phyloP scores from a whole-genome alignment of 2,797 vertebrate species.

The Coregonus sp. region DNA sequence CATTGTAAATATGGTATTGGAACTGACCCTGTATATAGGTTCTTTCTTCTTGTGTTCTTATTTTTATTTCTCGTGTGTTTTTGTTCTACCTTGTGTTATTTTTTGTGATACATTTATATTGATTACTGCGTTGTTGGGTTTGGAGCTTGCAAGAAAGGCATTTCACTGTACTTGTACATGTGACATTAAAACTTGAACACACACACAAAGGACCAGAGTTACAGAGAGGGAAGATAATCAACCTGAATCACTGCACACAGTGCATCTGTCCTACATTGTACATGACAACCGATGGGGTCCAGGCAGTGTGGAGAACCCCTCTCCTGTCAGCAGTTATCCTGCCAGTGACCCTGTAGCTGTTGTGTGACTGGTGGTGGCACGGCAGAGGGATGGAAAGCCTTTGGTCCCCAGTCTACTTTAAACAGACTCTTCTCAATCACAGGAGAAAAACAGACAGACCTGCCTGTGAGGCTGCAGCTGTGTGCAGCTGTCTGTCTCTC shows the following conservation, averaged over 20 bases:
- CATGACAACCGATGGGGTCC: neutral
- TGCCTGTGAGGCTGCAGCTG: conserved; percentile 25
- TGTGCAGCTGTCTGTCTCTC: neutral
- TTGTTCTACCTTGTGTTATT: no score
- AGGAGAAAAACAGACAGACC: neutral
- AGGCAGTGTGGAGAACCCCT: neutral
- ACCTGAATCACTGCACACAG: conserved; percentile 3
- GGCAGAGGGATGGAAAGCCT: no score
- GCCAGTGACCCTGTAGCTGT: neutral
- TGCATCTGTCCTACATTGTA: neutral
- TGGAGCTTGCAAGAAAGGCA: no score
- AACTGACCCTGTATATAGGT: no score
- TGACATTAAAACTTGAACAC: no score
- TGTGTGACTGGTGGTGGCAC: neutral
- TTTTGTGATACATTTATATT: no score
- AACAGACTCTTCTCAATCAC: conserved; percentile 21
- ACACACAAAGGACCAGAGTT: neutral
- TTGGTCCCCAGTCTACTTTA: conserved; percentile 15
- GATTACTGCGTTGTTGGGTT: no score
- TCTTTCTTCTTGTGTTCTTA: no score
- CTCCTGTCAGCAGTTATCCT: neutral
- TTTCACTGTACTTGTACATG: no score
- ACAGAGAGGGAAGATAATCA: neutral
- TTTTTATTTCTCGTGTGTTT: no score
- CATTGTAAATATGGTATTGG: no score